Conservation (phyloP, 2,888 invertebrate genomes). For the Euspilapteryx auroguttella region DNA sequence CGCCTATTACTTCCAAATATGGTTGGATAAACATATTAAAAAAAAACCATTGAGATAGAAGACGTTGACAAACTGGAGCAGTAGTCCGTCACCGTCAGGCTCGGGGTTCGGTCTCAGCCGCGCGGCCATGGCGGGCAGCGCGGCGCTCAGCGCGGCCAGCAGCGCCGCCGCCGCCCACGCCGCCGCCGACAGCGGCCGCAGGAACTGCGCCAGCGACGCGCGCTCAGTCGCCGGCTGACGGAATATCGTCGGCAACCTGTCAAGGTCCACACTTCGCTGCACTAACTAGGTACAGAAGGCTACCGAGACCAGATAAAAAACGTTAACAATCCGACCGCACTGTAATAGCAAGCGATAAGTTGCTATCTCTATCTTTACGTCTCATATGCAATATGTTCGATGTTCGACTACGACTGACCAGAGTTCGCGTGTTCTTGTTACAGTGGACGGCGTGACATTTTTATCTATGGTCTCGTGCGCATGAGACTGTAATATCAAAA, state of each 20-base stretch:
- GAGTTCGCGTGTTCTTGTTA: no score
- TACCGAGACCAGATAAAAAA: background rate
- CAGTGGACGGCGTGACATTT: no score
- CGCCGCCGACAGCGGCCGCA: background rate
- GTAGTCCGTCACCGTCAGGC: background rate
- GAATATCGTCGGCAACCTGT: constrained; percentile 2
- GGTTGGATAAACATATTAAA: background rate
- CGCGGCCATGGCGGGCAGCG: background rate
- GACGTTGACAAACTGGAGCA: background rate
- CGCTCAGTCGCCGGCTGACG: background rate
- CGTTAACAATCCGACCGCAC: background rate
- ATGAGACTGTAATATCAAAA: no score
- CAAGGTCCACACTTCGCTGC: background rate
- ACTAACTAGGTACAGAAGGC: background rate
- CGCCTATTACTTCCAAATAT: no score
- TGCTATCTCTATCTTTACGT: no score
- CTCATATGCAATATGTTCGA: no score
- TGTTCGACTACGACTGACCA: no score
- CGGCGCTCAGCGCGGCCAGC: background rate
- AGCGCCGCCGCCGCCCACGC: constrained; percentile 1
- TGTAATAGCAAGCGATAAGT: no score
- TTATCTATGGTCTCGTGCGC: no score
- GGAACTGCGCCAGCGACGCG: background rate
- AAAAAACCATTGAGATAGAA: background rate
- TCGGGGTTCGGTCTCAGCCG: background rate